Conservation (phyloP, 2,888 invertebrate genomes). For the Papilio elwesi region DNA sequence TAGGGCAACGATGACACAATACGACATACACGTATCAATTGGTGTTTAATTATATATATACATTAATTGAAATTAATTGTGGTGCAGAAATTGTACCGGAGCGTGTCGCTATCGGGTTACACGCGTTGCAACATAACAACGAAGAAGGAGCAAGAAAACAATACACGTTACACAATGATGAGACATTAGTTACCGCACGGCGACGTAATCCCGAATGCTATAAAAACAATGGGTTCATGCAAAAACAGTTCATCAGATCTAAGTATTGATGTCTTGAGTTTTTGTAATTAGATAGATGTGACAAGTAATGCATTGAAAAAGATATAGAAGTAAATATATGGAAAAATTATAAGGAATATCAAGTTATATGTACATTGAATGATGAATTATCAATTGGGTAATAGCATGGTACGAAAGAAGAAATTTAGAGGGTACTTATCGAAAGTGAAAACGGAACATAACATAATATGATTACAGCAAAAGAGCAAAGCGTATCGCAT, state of each 20-base stretch:
- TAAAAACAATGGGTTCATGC: slow-evolving; percentile 30
- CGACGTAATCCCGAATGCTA: slow-evolving; percentile 15
- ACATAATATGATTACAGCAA: slow-evolving; percentile 8
- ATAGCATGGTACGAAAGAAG: not conserved
- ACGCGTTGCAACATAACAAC: not conserved
- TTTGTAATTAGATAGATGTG: not conserved
- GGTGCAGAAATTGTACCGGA: slow-evolving; percentile 6
- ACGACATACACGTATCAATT: not conserved
- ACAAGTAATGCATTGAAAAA: not conserved
- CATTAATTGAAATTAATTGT: slow-evolving; percentile 38
- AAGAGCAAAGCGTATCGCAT: slow-evolving; percentile 10
- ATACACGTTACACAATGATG: slow-evolving; percentile 20
- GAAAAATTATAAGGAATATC: too few species aligned
- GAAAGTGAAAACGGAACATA: slow-evolving; percentile 29
- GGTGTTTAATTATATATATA: too few species aligned
- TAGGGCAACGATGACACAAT: slow-evolving; percentile 18
- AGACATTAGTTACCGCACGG: slow-evolving; percentile 13
- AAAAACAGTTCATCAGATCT: slow-evolving; percentile 1
- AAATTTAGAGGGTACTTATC: slow-evolving; percentile 10
- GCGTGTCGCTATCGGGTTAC: slow-evolving; percentile 13
- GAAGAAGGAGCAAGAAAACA: slow-evolving; percentile 8
- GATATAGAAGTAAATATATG: too few species aligned
- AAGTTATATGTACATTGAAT: too few species aligned
- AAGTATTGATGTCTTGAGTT: slow-evolving; percentile 2
- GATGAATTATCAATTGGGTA: too few species aligned